Percentiles rank a stretch among this genome's conserved stretches.
phyloP scores from a whole-genome alignment of 2,888 invertebrate species.

The Tuta absoluta region DNA sequence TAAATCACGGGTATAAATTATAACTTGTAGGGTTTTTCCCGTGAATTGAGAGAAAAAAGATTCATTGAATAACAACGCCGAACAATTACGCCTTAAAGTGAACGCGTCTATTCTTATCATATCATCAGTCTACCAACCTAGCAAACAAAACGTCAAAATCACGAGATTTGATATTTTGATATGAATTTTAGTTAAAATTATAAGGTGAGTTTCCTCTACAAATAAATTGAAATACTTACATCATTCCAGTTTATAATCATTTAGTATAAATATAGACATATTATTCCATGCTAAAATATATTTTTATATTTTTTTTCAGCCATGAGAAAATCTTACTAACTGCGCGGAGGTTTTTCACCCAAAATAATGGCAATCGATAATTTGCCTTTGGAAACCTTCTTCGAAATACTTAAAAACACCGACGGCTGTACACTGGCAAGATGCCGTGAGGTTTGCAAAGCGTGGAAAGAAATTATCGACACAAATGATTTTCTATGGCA shows the following conservation, averaged over 20 bases:
- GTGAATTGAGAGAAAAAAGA: no score
- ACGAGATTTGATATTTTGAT: constrained; percentile 48
- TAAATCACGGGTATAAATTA: no score
- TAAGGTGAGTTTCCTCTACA: constrained; percentile 30
- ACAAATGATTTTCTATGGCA: constrained; percentile 59
- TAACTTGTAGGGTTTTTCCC: no score
- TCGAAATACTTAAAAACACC: constrained; percentile 56
- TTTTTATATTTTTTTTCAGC: neutral
- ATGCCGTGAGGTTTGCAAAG: constrained; percentile 61
- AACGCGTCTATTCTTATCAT: neutral
- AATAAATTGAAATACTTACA: neutral
- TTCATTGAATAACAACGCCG: no score
- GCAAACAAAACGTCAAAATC: constrained; percentile 54
- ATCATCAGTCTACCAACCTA: neutral
- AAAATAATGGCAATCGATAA: constrained; percentile 44
- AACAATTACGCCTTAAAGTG: no score
- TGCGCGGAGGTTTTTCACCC: neutral
- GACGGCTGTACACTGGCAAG: constrained; percentile 58
- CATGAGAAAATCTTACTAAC: neutral
- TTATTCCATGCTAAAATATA: neutral
- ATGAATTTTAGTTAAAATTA: constrained; percentile 40
- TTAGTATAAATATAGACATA: neutral
- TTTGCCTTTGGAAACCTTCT: constrained; percentile 62
- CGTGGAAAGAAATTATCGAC: constrained; percentile 60
- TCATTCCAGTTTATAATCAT: neutral